These are phyloP conservation scores for Aplochiton taeniatus DNA, from an alignment of 2,797 vertebrate genomes.

Conservation along the genomic window DNA sequence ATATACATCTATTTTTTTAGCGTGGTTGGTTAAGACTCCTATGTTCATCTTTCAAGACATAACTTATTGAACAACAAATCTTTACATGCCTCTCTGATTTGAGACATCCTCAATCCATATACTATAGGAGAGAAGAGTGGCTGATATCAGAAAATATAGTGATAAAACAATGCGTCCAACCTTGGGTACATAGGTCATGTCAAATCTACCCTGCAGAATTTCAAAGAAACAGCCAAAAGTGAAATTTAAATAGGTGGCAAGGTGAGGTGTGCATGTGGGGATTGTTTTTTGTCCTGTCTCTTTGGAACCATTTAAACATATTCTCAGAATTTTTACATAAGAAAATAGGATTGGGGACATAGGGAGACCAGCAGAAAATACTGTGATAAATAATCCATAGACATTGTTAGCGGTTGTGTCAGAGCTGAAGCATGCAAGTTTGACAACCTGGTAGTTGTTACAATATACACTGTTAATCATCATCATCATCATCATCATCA, in stretches of 20 bases:
- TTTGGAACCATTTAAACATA: constrained; percentile 35
- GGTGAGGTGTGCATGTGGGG: constrained; percentile 50
- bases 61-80: too few relatives aligned
- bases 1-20: too few relatives aligned
- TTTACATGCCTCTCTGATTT: constrained; percentile 17
- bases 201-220: constrained; percentile 41
- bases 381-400: too few relatives aligned
- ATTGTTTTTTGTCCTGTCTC: constrained; percentile 35
- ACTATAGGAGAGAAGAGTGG: constrained; percentile 47
- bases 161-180: constrained; percentile 28
- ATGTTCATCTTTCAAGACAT: too few relatives aligned
- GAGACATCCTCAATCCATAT: constrained; percentile 45
- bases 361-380: too few relatives aligned
- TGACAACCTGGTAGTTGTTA: too few relatives aligned
- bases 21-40: too few relatives aligned
- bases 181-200: not conserved
- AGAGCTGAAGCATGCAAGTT: too few relatives aligned
- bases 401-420: too few relatives aligned
- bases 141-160: constrained; percentile 54
- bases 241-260: constrained; percentile 41
- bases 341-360: constrained; percentile 30
- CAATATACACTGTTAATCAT: too few relatives aligned
- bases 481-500: too few relatives aligned
- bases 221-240: constrained; percentile 48
- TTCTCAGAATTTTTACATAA: constrained; percentile 35